Evolutionary conservation across 2,888 invertebrate species (phyloP), one percentile per base, ranked within the genome.

Genomic region (Tetrapedia diversipes): DNA sequence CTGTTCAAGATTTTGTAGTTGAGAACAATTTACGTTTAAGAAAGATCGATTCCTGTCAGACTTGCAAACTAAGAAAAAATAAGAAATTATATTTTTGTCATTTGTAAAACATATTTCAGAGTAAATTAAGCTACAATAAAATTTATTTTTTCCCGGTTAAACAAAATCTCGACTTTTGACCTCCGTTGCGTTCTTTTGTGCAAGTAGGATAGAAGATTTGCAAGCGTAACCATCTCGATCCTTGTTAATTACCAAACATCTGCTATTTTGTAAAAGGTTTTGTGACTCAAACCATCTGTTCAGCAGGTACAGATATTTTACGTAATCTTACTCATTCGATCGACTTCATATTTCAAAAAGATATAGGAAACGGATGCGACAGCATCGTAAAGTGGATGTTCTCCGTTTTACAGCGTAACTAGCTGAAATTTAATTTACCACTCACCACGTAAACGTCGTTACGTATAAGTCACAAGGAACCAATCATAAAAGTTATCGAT

Each of bases 391-490:
- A 16, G 39, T 39, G 4, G 16, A 37, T 16, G 22, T 22, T 22
- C 22, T 22, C 4, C 27, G 4, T 10, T 16, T n/a, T 24, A 10
- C 43, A 16, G 29, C 27, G 24, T 24, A 59, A 6, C 29, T 2
- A 11, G 29, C 19, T 53, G 32, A 53, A 29, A 29, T 53, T 53
- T 8, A 53, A 53, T 32, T 53, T n/a, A 53, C 32, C 19, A 32
- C 10, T 53, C 29, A 10, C 22, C 49, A 27, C 24, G 16, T n/a
- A 64, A 64, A 47, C 37, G 16, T 53, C 53, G n/a, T 22, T 53
- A 37, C 32, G 41, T 19, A 19, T 41, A 27, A 49, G 16, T 16
- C 14, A 24, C 6, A 1, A 22, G 2, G 19, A 54, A 41, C 10
- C 29, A 27, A 41, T 3, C 7, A 16, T 43, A 27, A 29, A 6